Conservation (phyloP, 2,113 vertebrate species). For the Genyomyrus donnyi region DNA sequence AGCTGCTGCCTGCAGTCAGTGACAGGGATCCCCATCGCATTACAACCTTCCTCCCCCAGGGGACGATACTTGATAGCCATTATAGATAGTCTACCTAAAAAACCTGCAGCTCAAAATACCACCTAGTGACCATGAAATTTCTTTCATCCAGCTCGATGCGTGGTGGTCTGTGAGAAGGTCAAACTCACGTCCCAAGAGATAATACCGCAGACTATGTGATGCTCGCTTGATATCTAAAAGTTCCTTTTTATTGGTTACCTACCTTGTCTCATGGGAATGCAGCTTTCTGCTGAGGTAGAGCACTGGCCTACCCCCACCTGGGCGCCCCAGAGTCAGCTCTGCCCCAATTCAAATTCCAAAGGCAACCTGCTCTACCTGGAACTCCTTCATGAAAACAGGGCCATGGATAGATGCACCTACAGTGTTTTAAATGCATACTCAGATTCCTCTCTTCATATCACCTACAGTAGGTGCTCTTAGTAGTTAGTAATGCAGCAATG, state of each 20-base stretch:
- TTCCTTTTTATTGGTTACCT: not conserved
- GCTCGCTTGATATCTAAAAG: not conserved
- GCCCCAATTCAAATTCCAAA: not conserved
- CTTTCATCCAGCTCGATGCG: not conserved
- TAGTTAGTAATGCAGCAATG: not conserved
- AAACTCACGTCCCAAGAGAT: not conserved
- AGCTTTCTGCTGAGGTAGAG: not conserved
- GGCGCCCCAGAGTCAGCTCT: not conserved
- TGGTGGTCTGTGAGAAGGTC: not conserved
- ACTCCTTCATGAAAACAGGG: not conserved
- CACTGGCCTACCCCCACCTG: not conserved
- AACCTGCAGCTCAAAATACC: not conserved
- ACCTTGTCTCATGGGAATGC: not conserved
- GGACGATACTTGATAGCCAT: not conserved
- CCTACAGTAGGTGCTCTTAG: not conserved
- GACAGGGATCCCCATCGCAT: not conserved
- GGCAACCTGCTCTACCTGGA: not conserved
- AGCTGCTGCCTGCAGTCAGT: not conserved
- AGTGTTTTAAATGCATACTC: not conserved
- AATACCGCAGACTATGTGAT: not conserved
- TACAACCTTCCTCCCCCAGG: not conserved
- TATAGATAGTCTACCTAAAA: not conserved
- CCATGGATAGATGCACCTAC: not conserved
- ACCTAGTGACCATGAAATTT: not conserved
- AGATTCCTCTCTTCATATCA: not conserved